Evolutionary conservation across 2,113 vertebrate species (phyloP), one percentile per base, ranked within the genome.

Genomic region (Anas platyrhynchos): DNA sequence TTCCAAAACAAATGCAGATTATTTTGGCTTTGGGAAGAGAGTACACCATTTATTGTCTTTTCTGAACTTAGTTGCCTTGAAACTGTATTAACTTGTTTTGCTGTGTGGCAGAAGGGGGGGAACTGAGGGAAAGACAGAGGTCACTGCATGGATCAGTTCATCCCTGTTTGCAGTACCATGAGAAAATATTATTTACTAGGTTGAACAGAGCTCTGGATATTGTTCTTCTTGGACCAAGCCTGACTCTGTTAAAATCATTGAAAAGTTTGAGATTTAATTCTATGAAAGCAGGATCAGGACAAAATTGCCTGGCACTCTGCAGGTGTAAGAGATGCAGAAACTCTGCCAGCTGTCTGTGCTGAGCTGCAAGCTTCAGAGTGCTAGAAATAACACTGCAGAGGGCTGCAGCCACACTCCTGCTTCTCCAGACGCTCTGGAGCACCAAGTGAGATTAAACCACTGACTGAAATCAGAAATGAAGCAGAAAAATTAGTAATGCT

Each of bases 401-500:
- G 93, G 79, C 73, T 68, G 78, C 43, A 74, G 56, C 83, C 81
- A 34, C 69, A 59, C 27, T 88, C 82, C 41, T 67, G 31, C 46
- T 75, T 88, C 15, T 12, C 78, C 75, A 77, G 73, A 31, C 82
- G 62, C 10, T 16, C 54, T 81, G 81, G 38, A 91, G 74, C 44
- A 71, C 34, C 83, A 56, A 74, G 74, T 65, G 75, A 21, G 89
- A 88, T 92, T 83, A 91, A 94, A 93, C 38, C n/a, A 67, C 13
- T 65, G 69, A 67, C 56, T 56, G 77, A 80, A 77, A 88, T 82
- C 54, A 80, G 20, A 92, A 94, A 91, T 61, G 69, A 88, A 74
- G 31, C 71, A 77, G 91, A 94, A 94, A 93, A 83, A 89, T 69
- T 69, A 93, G 72, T 89, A 83, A 72, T 41, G 26, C 52, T 21